Percentiles rank a stretch among this genome's conserved stretches.
phyloP scores from a whole-genome alignment of 2,888 invertebrate species.

The Cataglyphis albicans region DNA sequence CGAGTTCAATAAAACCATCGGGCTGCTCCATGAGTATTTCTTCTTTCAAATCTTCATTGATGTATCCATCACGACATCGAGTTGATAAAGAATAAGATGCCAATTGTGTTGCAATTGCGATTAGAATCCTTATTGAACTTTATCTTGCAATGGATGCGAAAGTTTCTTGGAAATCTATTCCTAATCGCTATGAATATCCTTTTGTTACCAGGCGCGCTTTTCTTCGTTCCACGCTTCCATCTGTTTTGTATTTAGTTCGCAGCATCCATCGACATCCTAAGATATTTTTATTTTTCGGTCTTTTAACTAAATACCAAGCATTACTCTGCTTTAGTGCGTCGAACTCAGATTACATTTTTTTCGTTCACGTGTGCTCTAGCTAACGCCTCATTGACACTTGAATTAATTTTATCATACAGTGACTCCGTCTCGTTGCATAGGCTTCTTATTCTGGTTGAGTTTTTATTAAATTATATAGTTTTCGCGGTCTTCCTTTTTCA shows the following conservation, averaged over 20 bases:
- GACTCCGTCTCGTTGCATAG: background rate
- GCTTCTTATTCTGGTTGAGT: background rate
- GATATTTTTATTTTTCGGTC: background rate
- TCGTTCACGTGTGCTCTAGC: background rate
- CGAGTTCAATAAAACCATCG: no score
- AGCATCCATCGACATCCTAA: conserved; percentile 26
- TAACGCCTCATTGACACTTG: background rate
- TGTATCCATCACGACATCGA: no score
- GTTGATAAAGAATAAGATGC: no score
- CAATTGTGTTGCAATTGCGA: no score
- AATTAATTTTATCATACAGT: background rate
- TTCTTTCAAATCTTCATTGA: no score
- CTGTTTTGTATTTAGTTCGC: background rate
- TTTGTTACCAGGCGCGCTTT: conserved; percentile 4
- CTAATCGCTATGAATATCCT: background rate
- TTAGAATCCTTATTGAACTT: background rate
- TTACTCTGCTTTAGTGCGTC: background rate
- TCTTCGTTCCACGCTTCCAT: background rate
- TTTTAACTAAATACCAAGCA: background rate
- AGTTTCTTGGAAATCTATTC: conserved; percentile 3
- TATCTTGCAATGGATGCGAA: conserved; percentile 14
- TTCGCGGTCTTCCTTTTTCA: background rate
- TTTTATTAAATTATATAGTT: background rate
- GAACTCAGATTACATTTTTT: background rate
- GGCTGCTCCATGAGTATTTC: no score